A percentile compares a stretch with the other conserved stretches of the same genome.
phyloP scores from a whole-genome alignment of 2,888 invertebrate genomes.

The Spialia ferax region DNA sequence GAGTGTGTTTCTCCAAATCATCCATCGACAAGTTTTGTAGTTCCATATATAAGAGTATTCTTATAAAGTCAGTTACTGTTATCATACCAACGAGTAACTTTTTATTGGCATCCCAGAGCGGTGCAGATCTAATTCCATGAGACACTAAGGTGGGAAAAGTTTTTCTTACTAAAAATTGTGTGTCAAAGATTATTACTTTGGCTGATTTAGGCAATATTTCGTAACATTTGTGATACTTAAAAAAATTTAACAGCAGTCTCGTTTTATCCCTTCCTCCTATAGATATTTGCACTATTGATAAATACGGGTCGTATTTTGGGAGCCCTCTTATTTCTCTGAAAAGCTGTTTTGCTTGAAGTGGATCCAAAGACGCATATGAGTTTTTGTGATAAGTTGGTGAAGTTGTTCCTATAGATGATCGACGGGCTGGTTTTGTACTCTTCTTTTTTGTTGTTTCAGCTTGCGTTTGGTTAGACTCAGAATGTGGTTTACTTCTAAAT shows the following conservation, averaged over 20 bases:
- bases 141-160: constrained; percentile 81
- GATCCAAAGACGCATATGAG: constrained; percentile 80
- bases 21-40: constrained; percentile 75
- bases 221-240: constrained; percentile 82
- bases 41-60: constrained; percentile 75
- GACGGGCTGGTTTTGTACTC: constrained; percentile 67
- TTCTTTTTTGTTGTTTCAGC: constrained; percentile 74
- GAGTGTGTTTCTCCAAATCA: constrained; percentile 77
- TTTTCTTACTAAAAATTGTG: constrained; percentile 79
- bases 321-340: constrained; percentile 81
- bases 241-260: constrained; percentile 78
- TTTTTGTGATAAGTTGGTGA: constrained; percentile 83
- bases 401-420: constrained; percentile 80
- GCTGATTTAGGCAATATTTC: constrained; percentile 83
- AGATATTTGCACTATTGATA: constrained; percentile 83
- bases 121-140: constrained; percentile 80
- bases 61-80: constrained; percentile 81
- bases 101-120: constrained; percentile 79
- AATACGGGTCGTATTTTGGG: constrained; percentile 81
- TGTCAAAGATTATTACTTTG: constrained; percentile 83
- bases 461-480: constrained; percentile 62
- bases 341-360: constrained; percentile 78
- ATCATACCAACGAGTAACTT: constrained; percentile 81
- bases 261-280: constrained; percentile 82
- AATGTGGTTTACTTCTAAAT: constrained; percentile 75